Evolutionary conservation across 1,140 invertebrate genomes (phyloP), one percentile per base, ranked within the genome.

Genomic region (Homarus americanus): DNA sequence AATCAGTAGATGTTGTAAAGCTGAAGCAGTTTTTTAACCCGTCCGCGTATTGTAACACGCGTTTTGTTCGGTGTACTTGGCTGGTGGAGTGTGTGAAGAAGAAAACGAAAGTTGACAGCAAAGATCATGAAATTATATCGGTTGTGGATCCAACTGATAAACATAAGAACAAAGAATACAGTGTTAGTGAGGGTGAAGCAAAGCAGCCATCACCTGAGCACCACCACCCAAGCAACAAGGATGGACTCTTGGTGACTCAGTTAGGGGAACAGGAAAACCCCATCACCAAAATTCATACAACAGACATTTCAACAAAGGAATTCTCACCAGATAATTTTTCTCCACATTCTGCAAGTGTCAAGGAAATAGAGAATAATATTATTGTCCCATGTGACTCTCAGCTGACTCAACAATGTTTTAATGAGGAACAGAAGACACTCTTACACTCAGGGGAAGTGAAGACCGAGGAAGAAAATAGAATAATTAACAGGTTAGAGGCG

Each of bases 41-140:
- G 38, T 34, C 75, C 15, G 12, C 28, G 32, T 49, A 78, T 28
- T 24, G 38, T 28, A 79, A 73, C 1, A 28, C 86, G n/a, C 7
- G 41, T 34, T 72, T 89, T 78, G 72, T 89, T 12, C 89, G 41
- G 58, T 88, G 91, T 66, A 75, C 91, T 7, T 92, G 91, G 91
- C 78, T 92, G 20, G 69, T 86, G 58, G 49, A 75, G 17, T 89
- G 91, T 75, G 15, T 85, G 9, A 92, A 92, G 32, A 34, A 58
- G 32, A 89, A 89, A 72, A 10, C 80, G 4, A 84, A 80, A 40
- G 36, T 78, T 73, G 49, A 66, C 32, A 88, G 58, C 5, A 66
- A 63, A 76, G 66, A 84, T 20, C 58, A 84, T 53, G 73, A 79
- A 66, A 91, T 91, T 34, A 40, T 63, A 38, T 15, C 76, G 2